Percentiles rank a stretch among this genome's conserved stretches.
Conservation (phyloP, 1,140 invertebrate species). For the Trichomalopsis sarcophagae region DNA sequence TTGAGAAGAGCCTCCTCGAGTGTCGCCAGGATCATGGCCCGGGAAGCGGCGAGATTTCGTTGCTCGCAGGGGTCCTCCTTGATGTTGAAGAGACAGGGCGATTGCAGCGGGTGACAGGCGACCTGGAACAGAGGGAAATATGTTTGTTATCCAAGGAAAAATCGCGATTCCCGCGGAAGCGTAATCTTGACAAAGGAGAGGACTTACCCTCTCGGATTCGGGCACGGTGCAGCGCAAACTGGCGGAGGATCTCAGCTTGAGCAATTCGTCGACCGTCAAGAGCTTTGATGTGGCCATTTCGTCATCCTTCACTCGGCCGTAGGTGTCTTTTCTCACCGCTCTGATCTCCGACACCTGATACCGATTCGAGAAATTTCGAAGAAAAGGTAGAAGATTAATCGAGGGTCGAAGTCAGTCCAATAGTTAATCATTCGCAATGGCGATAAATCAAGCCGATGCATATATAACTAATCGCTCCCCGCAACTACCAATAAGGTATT, state of each 20-base stretch:
- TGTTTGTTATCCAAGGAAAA: background rate
- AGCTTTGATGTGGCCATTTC: slow-evolving; percentile 50
- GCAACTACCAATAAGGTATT: background rate
- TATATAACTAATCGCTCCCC: background rate
- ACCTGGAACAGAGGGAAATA: slow-evolving; percentile 54
- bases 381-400: too few species aligned
- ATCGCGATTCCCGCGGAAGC: background rate
- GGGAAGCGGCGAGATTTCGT: slow-evolving; percentile 78
- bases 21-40: slow-evolving; percentile 70
- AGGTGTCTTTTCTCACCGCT: slow-evolving; percentile 35
- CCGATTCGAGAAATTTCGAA: background rate
- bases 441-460: background rate
- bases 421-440: too few species aligned
- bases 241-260: slow-evolving; percentile 69
- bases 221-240: slow-evolving; percentile 68
- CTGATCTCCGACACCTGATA: slow-evolving; percentile 33
- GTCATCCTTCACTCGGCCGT: slow-evolving; percentile 14
- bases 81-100: slow-evolving; percentile 85
- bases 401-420: too few species aligned
- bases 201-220: slow-evolving; percentile 57
- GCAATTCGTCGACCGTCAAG: slow-evolving; percentile 64
- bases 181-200: background rate
- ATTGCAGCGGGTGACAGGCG: slow-evolving; percentile 74
- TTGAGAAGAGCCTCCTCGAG: slow-evolving; percentile 73
- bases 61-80: slow-evolving; percentile 85